A percentile compares a stretch with the other conserved stretches of the same genome.
phyloP scores from a whole-genome alignment of 1,140 invertebrate genomes.

The Drosophila mauritiana region DNA sequence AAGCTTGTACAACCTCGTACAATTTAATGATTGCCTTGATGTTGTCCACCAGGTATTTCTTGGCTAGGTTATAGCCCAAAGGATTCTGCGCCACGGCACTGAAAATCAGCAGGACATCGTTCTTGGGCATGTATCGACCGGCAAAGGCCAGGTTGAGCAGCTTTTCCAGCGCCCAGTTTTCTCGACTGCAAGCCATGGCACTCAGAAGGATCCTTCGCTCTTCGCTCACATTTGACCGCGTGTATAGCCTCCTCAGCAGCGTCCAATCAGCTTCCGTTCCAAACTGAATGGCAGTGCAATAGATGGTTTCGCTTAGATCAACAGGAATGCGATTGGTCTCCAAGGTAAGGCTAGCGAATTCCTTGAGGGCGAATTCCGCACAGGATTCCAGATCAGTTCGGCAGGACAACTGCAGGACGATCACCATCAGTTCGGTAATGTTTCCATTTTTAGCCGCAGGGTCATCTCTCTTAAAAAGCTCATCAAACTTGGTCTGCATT shows the following conservation, averaged over 20 bases:
- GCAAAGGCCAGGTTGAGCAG: background rate
- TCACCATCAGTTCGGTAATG: background rate
- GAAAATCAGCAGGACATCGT: conserved; percentile 1
- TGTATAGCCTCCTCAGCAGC: background rate
- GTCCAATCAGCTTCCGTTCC: conserved; percentile 15
- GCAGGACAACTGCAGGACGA: conserved; percentile 8
- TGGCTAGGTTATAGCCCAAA: conserved; percentile 1
- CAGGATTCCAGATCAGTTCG: background rate
- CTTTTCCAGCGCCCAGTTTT: conserved; percentile 7
- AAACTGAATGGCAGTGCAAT: conserved; percentile 9
- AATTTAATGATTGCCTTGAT: conserved; percentile 8
- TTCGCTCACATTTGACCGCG: background rate
- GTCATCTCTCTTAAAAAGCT: background rate
- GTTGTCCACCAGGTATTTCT: conserved; percentile 5
- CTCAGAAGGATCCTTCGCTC: conserved; percentile 3
- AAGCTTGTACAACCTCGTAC: background rate
- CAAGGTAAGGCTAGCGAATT: background rate
- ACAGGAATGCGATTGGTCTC: background rate
- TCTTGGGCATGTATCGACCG: background rate
- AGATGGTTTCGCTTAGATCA: conserved; percentile 7
- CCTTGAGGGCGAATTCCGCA: background rate
- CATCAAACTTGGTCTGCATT: conserved; percentile 6
- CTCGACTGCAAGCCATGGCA: conserved; percentile 2
- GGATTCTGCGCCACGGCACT: background rate
- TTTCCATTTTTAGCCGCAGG: background rate